A percentile compares a stretch with the other conserved stretches of the same genome.
These are phyloP conservation scores for Drosophila funebris DNA, from an alignment of 1,140 invertebrate genomes.

Conservation along the genomic window DNA sequence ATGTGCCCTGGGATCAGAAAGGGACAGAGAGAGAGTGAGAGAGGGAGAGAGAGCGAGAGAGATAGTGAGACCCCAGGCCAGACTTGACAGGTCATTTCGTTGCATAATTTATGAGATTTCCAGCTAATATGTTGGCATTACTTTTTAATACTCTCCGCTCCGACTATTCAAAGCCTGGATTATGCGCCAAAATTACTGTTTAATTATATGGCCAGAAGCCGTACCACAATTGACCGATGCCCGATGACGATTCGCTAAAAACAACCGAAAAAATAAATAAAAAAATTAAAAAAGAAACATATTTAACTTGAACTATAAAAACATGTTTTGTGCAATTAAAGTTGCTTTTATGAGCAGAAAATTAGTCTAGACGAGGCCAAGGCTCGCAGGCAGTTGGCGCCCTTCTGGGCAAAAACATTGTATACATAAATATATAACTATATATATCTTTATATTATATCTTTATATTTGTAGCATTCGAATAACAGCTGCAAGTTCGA, in stretches of 20 bases:
- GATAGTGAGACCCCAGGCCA: too few species aligned
- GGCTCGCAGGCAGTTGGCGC: constrained; percentile 31
- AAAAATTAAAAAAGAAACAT: constrained; percentile 27
- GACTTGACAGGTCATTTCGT: constrained; percentile 68
- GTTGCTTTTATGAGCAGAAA: constrained; percentile 71
- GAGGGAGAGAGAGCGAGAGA: background rate
- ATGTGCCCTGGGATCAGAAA: constrained; percentile 23
- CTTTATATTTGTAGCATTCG: background rate
- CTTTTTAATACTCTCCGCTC: constrained; percentile 55
- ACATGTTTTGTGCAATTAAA: constrained; percentile 69
- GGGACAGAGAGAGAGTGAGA: background rate
- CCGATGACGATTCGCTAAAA: constrained; percentile 1
- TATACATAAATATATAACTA: background rate
- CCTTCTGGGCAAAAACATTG: background rate
- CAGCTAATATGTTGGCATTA: constrained; percentile 78
- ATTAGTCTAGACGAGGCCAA: constrained; percentile 58
- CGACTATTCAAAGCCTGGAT: constrained; percentile 49
- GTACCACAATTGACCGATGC: constrained; percentile 25
- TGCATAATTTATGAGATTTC: constrained; percentile 75
- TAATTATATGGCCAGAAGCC: constrained; percentile 67
- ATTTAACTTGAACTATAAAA: constrained; percentile 67
- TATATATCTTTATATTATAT: background rate
- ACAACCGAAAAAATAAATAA: background rate
- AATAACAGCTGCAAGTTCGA: background rate
- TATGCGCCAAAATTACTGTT: constrained; percentile 54